Evolutionary conservation across 2,797 vertebrate genomes (phyloP), one percentile per base, ranked within the genome.

Genomic region (Hypotaenidia okinawae): DNA sequence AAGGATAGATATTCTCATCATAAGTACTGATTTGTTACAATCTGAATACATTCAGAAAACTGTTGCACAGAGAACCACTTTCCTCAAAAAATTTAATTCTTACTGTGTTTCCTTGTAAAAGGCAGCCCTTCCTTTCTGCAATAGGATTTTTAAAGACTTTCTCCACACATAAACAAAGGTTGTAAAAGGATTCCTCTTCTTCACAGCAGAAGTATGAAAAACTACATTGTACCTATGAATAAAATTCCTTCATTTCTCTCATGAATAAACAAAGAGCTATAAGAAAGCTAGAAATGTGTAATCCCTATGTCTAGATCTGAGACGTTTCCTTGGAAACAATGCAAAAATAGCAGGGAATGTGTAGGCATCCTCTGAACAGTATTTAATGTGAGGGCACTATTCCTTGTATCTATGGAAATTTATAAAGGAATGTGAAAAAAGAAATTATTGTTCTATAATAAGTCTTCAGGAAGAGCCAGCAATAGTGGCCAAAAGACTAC

Each of bases 261-360:
- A 92, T 96, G 90, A 97, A 96, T 94, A 93, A 93, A 95, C 91
- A 95, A 96, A 96, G 90, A 89, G 51, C 75, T 87, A 90, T 87
- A 96, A 95, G 96, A 92, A 96, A 97, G 94, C 62, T 88, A 83
- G 89, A 97, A 97, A 93, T 96, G 96, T 97, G 91, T 96, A 97
- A 97, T 96, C 95, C 87, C 86, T 97, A 67, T 95, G 83, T 96
- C 85, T 95, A 95, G 84, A 95, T 82, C 55, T 93, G 72, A 78
- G 77, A 77, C 4, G 83, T 97, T 97, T 97, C 97, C 97, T 79
- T 97, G 96, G 97, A 95, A 97, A 98, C 96, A 96, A 80, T 66
- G 93, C 72, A 95, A 97, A 97, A 97, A 37, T 89, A 97, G 78
- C 89, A 92, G 62, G 74, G 95, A 97, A 97, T 97, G 93, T 61